Evolutionary conservation across 2,113 vertebrate genomes (phyloP).

Genomic region (Brachirus orientalis): DNA sequence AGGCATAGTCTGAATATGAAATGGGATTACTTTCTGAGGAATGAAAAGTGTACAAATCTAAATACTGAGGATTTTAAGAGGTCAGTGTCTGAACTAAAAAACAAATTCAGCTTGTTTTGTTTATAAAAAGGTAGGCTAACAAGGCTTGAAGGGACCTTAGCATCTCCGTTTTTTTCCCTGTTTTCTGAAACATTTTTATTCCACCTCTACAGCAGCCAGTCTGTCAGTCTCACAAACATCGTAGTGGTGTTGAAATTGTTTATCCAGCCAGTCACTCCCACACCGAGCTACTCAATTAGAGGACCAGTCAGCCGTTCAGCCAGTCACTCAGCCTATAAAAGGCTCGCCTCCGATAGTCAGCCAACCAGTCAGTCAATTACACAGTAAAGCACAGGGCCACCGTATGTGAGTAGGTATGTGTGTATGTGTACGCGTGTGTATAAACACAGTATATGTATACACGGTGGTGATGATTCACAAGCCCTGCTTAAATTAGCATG

Average conservation of each 20-base stretch:
- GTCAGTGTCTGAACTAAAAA: too few species aligned
- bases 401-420: constrained; percentile 19
- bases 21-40: too few species aligned
- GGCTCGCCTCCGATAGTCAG: constrained; percentile 43
- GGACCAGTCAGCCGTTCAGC: constrained; percentile 55
- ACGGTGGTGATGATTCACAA: constrained; percentile 36
- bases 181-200: constrained; percentile 1
- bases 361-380: constrained; percentile 64
- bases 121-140: too few species aligned
- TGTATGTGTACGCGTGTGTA: too few species aligned
- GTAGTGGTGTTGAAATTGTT: constrained; percentile 41
- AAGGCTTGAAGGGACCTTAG: too few species aligned
- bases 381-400: constrained; percentile 16
- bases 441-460: too few species aligned
- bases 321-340: constrained; percentile 53
- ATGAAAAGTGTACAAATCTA: too few species aligned
- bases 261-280: constrained; percentile 49
- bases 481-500: constrained; percentile 46
- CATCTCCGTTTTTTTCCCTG: too few species aligned
- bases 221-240: constrained; percentile 18
- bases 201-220: neutral
- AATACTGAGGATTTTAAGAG: too few species aligned
- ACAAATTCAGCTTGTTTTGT: too few species aligned
- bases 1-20: too few species aligned
- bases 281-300: constrained; percentile 61